Evolutionary conservation across 1,140 invertebrate genomes (phyloP).

Genomic region (Solenopsis invicta): DNA sequence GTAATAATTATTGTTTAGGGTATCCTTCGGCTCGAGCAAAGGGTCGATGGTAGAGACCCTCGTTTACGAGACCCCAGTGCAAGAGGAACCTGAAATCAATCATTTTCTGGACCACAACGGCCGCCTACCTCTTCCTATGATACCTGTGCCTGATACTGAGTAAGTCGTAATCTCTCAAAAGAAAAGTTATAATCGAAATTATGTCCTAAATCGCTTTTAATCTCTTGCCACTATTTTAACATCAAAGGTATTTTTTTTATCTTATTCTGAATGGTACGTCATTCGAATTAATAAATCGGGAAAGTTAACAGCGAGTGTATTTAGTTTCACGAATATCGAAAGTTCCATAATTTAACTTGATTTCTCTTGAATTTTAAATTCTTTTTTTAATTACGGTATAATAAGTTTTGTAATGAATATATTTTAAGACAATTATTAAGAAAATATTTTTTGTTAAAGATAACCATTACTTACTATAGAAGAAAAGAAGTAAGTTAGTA

Average conservation of each 20-base stretch:
- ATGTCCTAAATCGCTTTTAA: background rate
- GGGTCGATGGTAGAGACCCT: conserved; percentile 98
- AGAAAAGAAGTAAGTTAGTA: too few relatives aligned
- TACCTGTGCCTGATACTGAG: conserved; percentile 85
- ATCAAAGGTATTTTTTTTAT: background rate
- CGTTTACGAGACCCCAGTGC: conserved; percentile 94
- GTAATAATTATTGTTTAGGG: conserved; percentile 88
- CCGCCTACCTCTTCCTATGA: conserved; percentile 84
- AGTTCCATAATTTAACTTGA: background rate
- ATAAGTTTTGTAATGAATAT: too few relatives aligned
- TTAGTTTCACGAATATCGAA: background rate
- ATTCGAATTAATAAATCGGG: background rate
- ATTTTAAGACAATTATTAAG: too few relatives aligned
- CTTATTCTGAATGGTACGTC: background rate
- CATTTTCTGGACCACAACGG: conserved; percentile 91
- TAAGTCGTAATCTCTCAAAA: conserved; percentile 75
- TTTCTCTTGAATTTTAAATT: background rate
- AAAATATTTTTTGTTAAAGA: too few relatives aligned
- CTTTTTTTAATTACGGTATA: too few relatives aligned
- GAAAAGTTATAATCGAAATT: background rate
- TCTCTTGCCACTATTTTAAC: background rate
- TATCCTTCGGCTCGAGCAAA: conserved; percentile 97
- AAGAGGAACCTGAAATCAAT: conserved; percentile 90
- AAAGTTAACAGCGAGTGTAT: background rate
- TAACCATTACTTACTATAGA: too few relatives aligned